Evolutionary conservation across 2,888 invertebrate genomes (phyloP).

Genomic region (Clitarchus hookeri): DNA sequence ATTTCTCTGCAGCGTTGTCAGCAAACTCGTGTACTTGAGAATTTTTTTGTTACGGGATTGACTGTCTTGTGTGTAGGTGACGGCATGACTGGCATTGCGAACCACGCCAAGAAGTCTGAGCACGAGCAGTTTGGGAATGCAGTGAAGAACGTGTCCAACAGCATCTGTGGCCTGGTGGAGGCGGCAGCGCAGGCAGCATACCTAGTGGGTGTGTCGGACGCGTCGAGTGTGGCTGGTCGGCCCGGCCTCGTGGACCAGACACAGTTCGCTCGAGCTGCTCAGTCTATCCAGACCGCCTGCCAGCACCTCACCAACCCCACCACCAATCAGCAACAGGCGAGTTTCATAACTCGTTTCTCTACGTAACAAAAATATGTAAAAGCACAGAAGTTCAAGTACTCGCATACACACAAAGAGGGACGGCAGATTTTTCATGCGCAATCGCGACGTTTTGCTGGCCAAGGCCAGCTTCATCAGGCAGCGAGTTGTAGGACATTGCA

Average conservation of each 20-base stretch:
- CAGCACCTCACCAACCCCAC: conserved; percentile 71
- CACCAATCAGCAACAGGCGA: conserved; percentile 73
- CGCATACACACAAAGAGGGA: no score
- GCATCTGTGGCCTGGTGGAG: conserved; percentile 91
- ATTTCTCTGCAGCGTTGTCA: no score
- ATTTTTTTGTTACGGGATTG: not conserved
- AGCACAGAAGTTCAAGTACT: no score
- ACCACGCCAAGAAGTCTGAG: conserved; percentile 85
- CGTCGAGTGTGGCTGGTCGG: conserved; percentile 84
- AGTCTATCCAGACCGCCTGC: conserved; percentile 90
- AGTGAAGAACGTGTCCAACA: conserved; percentile 80
- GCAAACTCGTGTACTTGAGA: no score
- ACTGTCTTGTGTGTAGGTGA: conserved; percentile 61
- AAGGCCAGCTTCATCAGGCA: no score
- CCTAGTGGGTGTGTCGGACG: conserved; percentile 90
- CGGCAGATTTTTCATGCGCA: no score
- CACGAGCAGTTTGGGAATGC: conserved; percentile 83
- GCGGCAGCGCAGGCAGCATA: conserved; percentile 95
- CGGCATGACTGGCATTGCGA: conserved; percentile 94
- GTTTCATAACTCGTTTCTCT: not conserved
- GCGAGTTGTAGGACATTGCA: no score
- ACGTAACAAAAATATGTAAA: no score
- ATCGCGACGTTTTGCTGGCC: no score
- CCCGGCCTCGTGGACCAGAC: conserved; percentile 89
- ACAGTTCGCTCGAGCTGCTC: conserved; percentile 83